These are phyloP conservation scores for Tanytarsus gracilentus DNA, from an alignment of 2,888 invertebrate genomes.

Conservation along the genomic window DNA sequence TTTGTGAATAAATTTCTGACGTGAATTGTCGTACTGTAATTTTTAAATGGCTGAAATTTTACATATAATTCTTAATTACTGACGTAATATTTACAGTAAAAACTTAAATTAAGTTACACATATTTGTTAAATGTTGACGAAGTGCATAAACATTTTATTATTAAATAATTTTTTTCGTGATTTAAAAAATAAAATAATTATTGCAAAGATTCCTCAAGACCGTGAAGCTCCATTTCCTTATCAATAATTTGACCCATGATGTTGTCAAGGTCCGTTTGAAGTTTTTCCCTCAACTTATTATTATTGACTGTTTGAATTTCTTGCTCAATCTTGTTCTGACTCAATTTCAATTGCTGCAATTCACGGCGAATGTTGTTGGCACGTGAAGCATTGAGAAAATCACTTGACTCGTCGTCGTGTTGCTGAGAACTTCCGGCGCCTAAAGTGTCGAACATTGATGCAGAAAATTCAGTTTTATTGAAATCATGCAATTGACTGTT, in stretches of 20 bases:
- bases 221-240: slow-evolving; percentile 58
- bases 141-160: not conserved
- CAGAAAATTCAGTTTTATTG: slow-evolving; percentile 37
- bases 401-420: slow-evolving; percentile 4
- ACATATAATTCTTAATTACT: not conserved
- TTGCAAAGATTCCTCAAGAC: not conserved
- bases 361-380: slow-evolving; percentile 65
- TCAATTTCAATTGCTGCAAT: slow-evolving; percentile 62
- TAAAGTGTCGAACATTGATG: slow-evolving; percentile 38
- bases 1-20: not conserved
- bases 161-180: not conserved
- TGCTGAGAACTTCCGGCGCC: slow-evolving; percentile 17
- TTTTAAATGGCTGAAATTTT: not conserved
- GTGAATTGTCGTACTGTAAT: not conserved
- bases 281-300: slow-evolving; percentile 67
- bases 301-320: slow-evolving; percentile 82
- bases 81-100: not conserved
- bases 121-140: not conserved
- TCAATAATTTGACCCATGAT: slow-evolving; percentile 70
- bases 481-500: slow-evolving; percentile 33
- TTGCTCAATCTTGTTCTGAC: slow-evolving; percentile 67
- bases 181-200: not conserved
- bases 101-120: too few relatives aligned
- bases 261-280: slow-evolving; percentile 71
- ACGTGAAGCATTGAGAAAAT: slow-evolving; percentile 41